Evolutionary conservation across 2,797 vertebrate genomes (phyloP).

Genomic region (Semotilus atromaculatus): DNA sequence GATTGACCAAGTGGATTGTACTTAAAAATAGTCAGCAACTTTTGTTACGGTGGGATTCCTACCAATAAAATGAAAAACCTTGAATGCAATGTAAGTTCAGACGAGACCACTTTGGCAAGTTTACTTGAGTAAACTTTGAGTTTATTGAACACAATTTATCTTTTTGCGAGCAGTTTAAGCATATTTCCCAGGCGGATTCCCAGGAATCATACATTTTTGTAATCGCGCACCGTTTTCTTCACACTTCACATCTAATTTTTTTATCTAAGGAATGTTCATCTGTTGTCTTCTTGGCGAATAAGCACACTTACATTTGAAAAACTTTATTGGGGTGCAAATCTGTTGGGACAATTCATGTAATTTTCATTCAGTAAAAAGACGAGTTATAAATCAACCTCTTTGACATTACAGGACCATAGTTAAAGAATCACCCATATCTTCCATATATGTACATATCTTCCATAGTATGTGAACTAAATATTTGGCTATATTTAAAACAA

Average conservation of each 20-base stretch:
- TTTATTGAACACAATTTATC: no score
- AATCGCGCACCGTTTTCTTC: not conserved
- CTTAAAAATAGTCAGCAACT: no score
- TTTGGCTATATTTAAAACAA: not conserved
- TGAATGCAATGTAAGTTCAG: not conserved
- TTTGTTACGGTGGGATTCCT: no score
- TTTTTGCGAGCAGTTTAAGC: no score
- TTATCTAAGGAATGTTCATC: not conserved
- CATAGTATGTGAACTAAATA: not conserved
- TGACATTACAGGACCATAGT: not conserved
- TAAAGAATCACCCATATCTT: not conserved
- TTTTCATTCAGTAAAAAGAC: not conserved
- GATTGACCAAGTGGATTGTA: no score
- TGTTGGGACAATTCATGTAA: not conserved
- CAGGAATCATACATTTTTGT: no score
- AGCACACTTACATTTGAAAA: not conserved
- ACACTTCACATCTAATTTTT: not conserved
- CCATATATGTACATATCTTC: slow-evolving; percentile 37
- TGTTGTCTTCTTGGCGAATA: not conserved
- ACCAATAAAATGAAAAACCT: not conserved
- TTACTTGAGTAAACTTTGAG: no score
- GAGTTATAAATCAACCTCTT: not conserved
- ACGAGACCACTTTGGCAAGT: no score
- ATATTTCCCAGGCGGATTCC: no score
- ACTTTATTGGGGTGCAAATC: not conserved